phyloP scores from a whole-genome alignment of 2,888 invertebrate genomes.

The Sisyra nigra region DNA sequence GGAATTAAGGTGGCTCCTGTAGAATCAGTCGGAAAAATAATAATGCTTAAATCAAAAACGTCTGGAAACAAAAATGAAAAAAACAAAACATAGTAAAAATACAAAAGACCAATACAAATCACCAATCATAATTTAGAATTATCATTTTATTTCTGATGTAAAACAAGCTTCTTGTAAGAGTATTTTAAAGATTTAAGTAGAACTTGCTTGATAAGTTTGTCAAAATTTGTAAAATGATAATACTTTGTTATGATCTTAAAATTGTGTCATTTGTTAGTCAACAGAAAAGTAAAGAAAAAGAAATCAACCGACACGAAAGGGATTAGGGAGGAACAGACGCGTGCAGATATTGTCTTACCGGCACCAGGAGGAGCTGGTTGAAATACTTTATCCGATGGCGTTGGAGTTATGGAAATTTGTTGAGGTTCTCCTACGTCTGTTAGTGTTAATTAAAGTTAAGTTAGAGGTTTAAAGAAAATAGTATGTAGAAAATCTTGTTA shows the following conservation, averaged over 20 bases:
- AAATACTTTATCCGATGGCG: constrained; percentile 46
- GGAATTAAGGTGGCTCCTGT: constrained; percentile 54
- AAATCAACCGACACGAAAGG: too few species aligned
- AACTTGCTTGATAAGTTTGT: too few species aligned
- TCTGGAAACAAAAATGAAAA: constrained; percentile 39
- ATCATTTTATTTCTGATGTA: background rate
- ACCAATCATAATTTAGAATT: background rate
- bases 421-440: constrained; percentile 38
- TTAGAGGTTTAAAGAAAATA: constrained; percentile 1
- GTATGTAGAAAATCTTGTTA: background rate
- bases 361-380: constrained; percentile 51
- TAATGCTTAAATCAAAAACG: constrained; percentile 54
- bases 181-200: too few species aligned
- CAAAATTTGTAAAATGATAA: too few species aligned
- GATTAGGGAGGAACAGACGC: background rate
- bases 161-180: too few species aligned
- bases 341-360: constrained; percentile 36
- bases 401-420: constrained; percentile 44
- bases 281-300: too few species aligned
- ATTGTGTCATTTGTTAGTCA: too few species aligned
- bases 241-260: too few species aligned
- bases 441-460: constrained; percentile 7
- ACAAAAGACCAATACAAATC: background rate
- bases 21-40: constrained; percentile 61
- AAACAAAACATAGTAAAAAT: constrained; percentile 12